Conservation (phyloP, 2,888 invertebrate species). For the Perdita meconis region DNA sequence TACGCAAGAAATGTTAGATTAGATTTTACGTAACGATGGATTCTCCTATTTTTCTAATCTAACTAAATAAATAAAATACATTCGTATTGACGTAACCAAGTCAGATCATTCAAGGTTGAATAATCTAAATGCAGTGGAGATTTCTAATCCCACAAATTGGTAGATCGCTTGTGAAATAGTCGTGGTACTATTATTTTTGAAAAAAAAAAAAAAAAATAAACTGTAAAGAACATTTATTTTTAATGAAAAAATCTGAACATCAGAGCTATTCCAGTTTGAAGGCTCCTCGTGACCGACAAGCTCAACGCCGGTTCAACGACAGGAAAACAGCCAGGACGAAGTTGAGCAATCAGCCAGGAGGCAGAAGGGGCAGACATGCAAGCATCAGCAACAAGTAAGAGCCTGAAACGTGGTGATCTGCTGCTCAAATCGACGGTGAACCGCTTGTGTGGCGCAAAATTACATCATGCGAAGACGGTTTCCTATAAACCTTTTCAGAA, state of each 20-base stretch:
- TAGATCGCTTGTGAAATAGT: neutral
- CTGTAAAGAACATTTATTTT: neutral
- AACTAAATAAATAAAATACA: slow-evolving; percentile 22
- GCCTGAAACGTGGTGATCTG: slow-evolving; percentile 74
- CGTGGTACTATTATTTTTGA: neutral
- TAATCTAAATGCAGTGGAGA: neutral
- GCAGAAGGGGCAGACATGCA: slow-evolving; percentile 81
- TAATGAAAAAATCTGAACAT: neutral
- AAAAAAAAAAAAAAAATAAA: neutral
- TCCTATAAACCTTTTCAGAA: neutral
- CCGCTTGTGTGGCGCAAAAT: slow-evolving; percentile 9
- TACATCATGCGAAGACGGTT: neutral
- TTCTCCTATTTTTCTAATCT: neutral
- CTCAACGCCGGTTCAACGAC: slow-evolving; percentile 36
- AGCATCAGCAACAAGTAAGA: slow-evolving; percentile 83
- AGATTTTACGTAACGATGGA: slow-evolving; percentile 19
- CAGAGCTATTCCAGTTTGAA: neutral
- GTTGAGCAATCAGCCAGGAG: slow-evolving; percentile 76
- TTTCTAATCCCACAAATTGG: slow-evolving; percentile 10
- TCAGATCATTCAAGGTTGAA: neutral
- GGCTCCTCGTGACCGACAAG: slow-evolving; percentile 20
- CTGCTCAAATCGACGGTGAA: slow-evolving; percentile 62
- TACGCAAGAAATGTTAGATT: slow-evolving; percentile 12
- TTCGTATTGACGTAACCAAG: neutral
- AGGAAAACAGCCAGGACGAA: slow-evolving; percentile 60